A percentile compares a stretch with the other conserved stretches of the same genome.
Evolutionary conservation across 2,888 invertebrate species (phyloP).

Genomic region (Crepidodera aurea): DNA sequence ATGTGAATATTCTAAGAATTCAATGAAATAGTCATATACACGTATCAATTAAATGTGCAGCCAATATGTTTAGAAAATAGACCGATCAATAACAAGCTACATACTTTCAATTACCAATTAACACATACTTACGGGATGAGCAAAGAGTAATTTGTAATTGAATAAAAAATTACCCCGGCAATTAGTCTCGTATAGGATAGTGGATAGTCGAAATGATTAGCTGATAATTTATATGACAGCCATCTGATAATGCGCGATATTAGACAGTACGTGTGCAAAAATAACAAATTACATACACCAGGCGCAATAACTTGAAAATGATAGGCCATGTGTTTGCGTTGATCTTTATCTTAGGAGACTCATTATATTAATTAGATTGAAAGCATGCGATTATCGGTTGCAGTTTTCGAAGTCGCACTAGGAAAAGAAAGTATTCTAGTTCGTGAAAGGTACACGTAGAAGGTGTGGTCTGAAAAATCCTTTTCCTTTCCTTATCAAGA

Average conservation of each 20-base stretch:
- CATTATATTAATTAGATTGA: conserved; percentile 31
- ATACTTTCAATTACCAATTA: neutral
- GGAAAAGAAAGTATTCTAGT: neutral
- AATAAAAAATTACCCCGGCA: neutral
- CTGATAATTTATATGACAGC: conserved; percentile 30
- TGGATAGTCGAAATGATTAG: conserved; percentile 19
- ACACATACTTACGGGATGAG: neutral
- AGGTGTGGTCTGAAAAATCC: neutral
- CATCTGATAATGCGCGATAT: conserved; percentile 32
- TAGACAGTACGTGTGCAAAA: conserved; percentile 31
- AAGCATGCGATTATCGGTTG: conserved; percentile 14
- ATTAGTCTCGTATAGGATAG: neutral
- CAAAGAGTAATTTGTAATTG: neutral
- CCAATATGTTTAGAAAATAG: too few relatives aligned
- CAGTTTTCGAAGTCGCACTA: neutral
- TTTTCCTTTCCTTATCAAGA: neutral
- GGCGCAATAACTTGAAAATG: conserved; percentile 32
- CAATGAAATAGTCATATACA: too few relatives aligned
- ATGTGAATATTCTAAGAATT: too few relatives aligned
- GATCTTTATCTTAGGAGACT: conserved; percentile 25
- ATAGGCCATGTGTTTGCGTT: conserved; percentile 34
- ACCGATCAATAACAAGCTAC: neutral
- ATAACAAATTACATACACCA: conserved; percentile 34
- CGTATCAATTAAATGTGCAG: too few relatives aligned
- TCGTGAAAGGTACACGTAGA: neutral